Evolutionary conservation across 2,113 vertebrate species (phyloP).

Genomic region (Sinocyclocheilus anophthalmus): DNA sequence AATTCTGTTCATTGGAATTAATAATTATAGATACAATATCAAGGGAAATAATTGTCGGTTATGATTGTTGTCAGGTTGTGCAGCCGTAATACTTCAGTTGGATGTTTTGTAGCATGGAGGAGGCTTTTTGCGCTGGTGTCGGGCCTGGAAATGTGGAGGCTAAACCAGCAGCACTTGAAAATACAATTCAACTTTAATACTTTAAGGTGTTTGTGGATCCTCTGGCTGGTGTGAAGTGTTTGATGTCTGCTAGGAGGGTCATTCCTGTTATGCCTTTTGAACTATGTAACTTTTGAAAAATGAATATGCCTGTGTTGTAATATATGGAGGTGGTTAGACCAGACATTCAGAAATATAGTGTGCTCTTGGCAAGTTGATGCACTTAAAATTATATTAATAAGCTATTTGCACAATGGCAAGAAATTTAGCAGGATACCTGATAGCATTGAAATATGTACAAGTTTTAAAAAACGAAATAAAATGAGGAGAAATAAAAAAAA

Average conservation of each 20-base stretch:
- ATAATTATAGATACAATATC: not conserved
- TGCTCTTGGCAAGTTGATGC: not conserved
- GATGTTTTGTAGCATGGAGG: not conserved
- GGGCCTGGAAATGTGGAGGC: not conserved
- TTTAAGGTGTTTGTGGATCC: slow-evolving; percentile 10
- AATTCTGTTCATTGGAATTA: not conserved
- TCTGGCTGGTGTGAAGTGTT: slow-evolving; percentile 47
- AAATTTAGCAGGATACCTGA: not conserved
- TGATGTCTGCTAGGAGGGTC: slow-evolving; percentile 31
- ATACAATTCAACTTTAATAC: slow-evolving; percentile 10
- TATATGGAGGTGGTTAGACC: not conserved
- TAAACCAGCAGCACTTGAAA: slow-evolving; percentile 14
- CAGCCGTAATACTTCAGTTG: not conserved
- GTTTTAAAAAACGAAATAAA: not conserved
- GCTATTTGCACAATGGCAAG: not conserved
- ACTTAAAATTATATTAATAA: not conserved
- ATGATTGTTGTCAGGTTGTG: not conserved
- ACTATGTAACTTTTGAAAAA: slow-evolving; percentile 16
- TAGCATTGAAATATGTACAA: not conserved
- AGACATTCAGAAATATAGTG: not conserved
- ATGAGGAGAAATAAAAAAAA: not conserved
- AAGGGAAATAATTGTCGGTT: not conserved
- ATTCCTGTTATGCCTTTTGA: slow-evolving; percentile 22
- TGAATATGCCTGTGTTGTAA: not conserved
- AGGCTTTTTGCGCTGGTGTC: not conserved